Base-by-base conservation (phyloP, 2,888 invertebrate species). In the Lissocephala sabroskyi region DNA sequence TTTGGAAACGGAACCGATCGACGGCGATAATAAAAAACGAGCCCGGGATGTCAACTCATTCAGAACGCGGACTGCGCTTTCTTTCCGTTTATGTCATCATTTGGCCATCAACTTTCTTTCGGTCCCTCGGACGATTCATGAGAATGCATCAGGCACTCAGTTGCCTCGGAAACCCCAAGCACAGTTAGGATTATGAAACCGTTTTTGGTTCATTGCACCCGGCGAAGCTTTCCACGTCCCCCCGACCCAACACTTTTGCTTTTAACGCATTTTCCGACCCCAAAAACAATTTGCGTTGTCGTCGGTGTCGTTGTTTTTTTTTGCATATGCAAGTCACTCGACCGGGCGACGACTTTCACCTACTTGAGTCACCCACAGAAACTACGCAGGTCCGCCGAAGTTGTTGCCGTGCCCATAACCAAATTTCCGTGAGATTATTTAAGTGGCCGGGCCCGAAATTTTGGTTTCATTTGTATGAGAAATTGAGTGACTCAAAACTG, bases 81-180 rank as follows among this genome's bases (percentile, higher is more conserved):
- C 76, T 73, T 71, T 76, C 65, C 63, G 75, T 75, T 70, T 70
- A 70, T 62, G 73, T 71, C 73, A 70, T 75, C 68, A 62, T 71
- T 49, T 57, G n/a, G n/a, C n/a, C n/a, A n/a, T n/a, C n/a, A n/a
- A n/a, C n/a, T n/a, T n/a, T n/a, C n/a, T n/a, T n/a, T n/a, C n/a
- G n/a, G n/a, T n/a, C n/a, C n/a, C n/a, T n/a, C n/a, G n/a, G n/a
- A n/a, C n/a, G n/a, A n/a, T n/a, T n/a, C n/a, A n/a, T n/a, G n/a
- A n/a, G n/a, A n/a, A n/a, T n/a, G n/a, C n/a, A n/a, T n/a, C n/a
- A n/a, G n/a, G n/a, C n/a, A n/a, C n/a, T n/a, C n/a, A n/a, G n/a
- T n/a, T n/a, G n/a, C n/a, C n/a, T n/a, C n/a, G n/a, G n/a, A n/a
- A n/a, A n/a, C n/a, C n/a, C n/a, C n/a, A n/a, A n/a, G n/a, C 2